phyloP scores from a whole-genome alignment of 2,113 vertebrate genomes.

The Anarrhichthys ocellatus region DNA sequence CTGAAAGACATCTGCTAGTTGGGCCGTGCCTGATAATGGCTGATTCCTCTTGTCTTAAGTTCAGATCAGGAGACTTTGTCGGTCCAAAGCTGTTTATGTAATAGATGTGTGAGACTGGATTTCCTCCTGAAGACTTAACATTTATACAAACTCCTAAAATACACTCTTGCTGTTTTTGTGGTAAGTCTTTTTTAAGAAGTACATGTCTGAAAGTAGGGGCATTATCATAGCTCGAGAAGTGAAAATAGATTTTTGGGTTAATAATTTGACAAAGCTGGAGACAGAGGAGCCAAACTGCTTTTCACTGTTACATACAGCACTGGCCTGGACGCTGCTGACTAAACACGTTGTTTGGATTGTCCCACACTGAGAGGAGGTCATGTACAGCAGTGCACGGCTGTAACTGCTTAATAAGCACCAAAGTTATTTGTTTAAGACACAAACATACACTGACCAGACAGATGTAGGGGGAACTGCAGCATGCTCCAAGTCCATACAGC shows the following conservation, averaged over 20 bases:
- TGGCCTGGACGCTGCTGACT: neutral
- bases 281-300: conserved; percentile 17
- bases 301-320: conserved; percentile 5
- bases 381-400: neutral
- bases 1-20: neutral
- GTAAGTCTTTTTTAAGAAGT: neutral
- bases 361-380: neutral
- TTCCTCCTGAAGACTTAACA: neutral
- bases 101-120: neutral
- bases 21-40: neutral
- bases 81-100: conserved; percentile 10
- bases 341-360: conserved; percentile 26
- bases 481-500: conserved; percentile 97
- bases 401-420: neutral
- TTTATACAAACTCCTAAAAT: neutral
- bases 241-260: conserved; percentile 9
- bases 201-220: neutral
- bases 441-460: conserved; percentile 87
- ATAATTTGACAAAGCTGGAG: conserved; percentile 20
- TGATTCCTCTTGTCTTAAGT: neutral
- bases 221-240: neutral
- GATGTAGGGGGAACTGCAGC: conserved; percentile 95
- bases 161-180: conserved; percentile 3
- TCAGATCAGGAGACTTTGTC: neutral
- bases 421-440: conserved; percentile 3